Conservation (phyloP, 2,797 vertebrate species). For the Tauraco hartlaubi region DNA sequence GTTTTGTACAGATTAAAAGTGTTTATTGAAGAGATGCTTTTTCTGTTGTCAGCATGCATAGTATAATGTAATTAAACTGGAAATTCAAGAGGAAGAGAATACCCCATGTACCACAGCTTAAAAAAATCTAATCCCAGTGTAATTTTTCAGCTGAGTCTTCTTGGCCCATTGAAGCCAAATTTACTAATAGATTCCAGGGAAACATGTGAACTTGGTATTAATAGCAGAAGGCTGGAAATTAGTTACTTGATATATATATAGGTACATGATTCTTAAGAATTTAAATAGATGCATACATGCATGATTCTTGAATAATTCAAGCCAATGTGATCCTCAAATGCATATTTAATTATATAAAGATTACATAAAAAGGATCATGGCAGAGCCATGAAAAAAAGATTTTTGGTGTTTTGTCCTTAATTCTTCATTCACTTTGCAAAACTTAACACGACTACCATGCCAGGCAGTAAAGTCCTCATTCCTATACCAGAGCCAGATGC, state of each 20-base stretch:
- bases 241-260: neutral
- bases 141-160: neutral
- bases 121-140: neutral
- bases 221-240: neutral
- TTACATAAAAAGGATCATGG: neutral
- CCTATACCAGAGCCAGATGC: neutral
- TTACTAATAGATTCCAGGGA: neutral
- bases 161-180: neutral
- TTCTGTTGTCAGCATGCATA: conserved; percentile 16
- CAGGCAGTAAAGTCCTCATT: neutral
- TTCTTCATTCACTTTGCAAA: neutral
- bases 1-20: neutral
- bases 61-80: conserved; percentile 39
- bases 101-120: neutral
- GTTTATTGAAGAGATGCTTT: conserved; percentile 16
- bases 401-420: neutral
- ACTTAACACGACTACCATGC: neutral
- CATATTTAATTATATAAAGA: neutral
- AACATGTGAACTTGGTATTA: neutral
- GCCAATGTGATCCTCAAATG: neutral
- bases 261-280: neutral
- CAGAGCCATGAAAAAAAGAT: neutral
- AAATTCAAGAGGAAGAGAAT: conserved; percentile 23
- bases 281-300: neutral
- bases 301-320: neutral